Evolutionary conservation across 2,797 vertebrate genomes (phyloP).

Genomic region (Chloroceryle inda): DNA sequence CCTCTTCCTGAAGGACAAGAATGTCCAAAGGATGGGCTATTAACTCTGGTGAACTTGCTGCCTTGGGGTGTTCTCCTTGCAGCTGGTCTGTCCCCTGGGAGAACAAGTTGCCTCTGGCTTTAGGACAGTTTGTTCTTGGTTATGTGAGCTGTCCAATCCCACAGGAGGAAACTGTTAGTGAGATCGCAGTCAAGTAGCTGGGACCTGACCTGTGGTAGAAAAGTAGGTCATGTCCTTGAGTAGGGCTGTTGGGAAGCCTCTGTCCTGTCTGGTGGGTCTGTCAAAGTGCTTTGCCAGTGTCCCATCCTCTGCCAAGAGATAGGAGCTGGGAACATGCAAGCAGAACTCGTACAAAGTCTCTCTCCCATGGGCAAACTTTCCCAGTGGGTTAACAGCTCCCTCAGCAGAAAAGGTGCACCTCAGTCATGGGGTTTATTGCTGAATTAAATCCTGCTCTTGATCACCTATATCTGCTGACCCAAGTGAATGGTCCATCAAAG

Average conservation of each 20-base stretch:
- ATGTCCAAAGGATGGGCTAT: neutral
- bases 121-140: constrained; percentile 35
- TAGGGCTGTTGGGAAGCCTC: neutral
- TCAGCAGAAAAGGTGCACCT: neutral
- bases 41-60: neutral
- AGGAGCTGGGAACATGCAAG: neutral
- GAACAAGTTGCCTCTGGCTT: constrained; percentile 4
- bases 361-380: neutral
- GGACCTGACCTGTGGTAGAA: neutral
- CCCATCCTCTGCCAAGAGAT: neutral
- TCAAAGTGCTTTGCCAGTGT: neutral
- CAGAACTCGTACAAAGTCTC: neutral
- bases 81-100: constrained; percentile 11
- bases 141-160: constrained; percentile 21
- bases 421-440: neutral
- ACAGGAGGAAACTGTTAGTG: constrained; percentile 9
- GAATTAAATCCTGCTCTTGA: neutral
- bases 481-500: neutral
- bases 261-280: neutral
- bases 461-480: neutral
- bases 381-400: neutral
- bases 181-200: neutral
- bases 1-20: neutral
- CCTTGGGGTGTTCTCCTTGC: neutral
- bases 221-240: constrained; percentile 18